These are phyloP conservation scores for Sterna hirundo DNA, from an alignment of 2,113 vertebrate species.

Conservation along the genomic window DNA sequence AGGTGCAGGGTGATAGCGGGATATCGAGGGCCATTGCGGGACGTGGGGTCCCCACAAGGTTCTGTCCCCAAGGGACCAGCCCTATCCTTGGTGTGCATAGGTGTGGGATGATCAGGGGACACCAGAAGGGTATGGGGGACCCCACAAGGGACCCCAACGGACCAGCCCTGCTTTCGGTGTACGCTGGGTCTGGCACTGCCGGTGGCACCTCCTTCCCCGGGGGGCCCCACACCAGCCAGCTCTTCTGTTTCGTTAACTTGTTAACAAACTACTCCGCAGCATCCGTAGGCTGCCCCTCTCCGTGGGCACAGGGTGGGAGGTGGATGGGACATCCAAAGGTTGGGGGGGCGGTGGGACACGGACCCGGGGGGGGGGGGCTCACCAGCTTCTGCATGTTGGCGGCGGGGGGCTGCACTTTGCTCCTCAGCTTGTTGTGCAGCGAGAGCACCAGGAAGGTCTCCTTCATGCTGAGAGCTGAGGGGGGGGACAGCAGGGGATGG, in stretches of 20 bases:
- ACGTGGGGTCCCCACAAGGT: fast-evolving
- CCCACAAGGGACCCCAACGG: too few relatives aligned
- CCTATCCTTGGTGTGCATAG: too few relatives aligned
- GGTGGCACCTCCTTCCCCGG: fast-evolving
- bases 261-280: not conserved
- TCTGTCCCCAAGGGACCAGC: not conserved
- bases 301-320: not conserved
- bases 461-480: slow-evolving; percentile 23
- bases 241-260: not conserved
- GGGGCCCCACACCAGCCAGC: not conserved
- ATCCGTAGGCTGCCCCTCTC: not conserved
- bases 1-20: not conserved
- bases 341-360: too few relatives aligned
- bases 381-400: slow-evolving; percentile 66
- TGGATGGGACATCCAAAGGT: not conserved
- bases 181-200: fast-evolving
- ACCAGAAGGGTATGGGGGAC: not conserved
- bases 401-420: slow-evolving; percentile 7
- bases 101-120: not conserved
- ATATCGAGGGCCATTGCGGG: not conserved
- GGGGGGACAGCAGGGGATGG: not conserved
- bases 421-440: slow-evolving; percentile 37
- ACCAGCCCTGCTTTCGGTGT: not conserved
- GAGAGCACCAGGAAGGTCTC: slow-evolving; percentile 58
- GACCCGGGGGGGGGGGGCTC: not conserved